Evolutionary conservation across 2,113 vertebrate species (phyloP).

Genomic region (Corythoichthys intestinalis): DNA sequence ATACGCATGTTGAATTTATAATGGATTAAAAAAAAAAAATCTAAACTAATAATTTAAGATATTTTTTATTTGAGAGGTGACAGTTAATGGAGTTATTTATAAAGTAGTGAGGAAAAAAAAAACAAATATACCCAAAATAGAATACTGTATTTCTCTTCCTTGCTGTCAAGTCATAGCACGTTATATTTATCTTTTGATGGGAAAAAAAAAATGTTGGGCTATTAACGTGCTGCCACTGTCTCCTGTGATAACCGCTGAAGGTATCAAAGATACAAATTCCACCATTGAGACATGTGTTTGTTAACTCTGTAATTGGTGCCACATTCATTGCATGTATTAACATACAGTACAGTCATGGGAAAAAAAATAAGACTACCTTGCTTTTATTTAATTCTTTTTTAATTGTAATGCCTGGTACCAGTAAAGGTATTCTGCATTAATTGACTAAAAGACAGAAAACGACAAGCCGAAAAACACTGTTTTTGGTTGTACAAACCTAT

Average conservation of each 20-base stretch:
- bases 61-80: background rate
- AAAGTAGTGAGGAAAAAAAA: background rate
- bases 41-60: background rate
- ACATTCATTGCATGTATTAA: background rate
- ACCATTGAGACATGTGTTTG: background rate
- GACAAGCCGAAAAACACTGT: no score
- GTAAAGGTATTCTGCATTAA: no score
- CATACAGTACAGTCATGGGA: no score
- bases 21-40: background rate
- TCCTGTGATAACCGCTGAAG: background rate
- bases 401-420: no score
- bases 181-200: conserved; percentile 2
- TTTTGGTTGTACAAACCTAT: no score
- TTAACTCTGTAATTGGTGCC: background rate
- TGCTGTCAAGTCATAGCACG: conserved; percentile 2
- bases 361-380: no score
- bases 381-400: no score
- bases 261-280: conserved; percentile 4
- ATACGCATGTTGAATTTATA: background rate
- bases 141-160: background rate
- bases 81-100: conserved; percentile 9
- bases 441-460: no score
- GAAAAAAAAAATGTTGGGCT: background rate
- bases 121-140: conserved; percentile 3
- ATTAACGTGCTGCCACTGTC: conserved; percentile 2